Conservation (phyloP, 2,113 vertebrate genomes). For the Cettia cetti region DNA sequence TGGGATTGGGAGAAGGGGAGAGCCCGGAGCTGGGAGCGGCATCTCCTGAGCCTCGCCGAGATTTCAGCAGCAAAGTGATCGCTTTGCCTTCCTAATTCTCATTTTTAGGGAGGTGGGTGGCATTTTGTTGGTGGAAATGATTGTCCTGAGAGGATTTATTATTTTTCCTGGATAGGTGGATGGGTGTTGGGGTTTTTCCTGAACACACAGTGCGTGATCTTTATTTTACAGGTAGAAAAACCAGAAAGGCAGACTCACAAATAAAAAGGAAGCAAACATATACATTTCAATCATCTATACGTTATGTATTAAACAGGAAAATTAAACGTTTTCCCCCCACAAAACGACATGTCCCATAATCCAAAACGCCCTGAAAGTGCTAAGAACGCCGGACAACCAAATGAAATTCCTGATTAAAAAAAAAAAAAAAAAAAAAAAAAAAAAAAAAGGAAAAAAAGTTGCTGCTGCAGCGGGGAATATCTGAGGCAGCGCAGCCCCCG, state of each 20-base stretch:
- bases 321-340: not conserved
- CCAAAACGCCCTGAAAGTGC: not conserved
- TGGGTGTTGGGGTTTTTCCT: not conserved
- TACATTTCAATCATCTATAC: not conserved
- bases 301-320: not conserved
- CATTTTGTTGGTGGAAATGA: not conserved
- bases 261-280: not conserved
- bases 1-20: not conserved
- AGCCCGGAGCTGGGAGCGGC: not conserved
- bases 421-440: too few species aligned
- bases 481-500: not conserved
- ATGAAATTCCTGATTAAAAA: not conserved
- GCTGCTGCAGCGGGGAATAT: not conserved
- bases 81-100: fast-evolving
- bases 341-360: not conserved
- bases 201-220: fast-evolving
- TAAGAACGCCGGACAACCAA: not conserved
- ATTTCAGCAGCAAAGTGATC: fast-evolving
- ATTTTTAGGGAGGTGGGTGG: not conserved
- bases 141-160: not conserved
- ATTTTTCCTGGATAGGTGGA: not conserved
- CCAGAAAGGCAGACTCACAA: not conserved
- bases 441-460: not conserved
- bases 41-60: not conserved
- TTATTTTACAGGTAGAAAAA: not conserved